Evolutionary conservation across 1,140 invertebrate genomes (phyloP).

Genomic region (Dolichoris vasculosae): DNA sequence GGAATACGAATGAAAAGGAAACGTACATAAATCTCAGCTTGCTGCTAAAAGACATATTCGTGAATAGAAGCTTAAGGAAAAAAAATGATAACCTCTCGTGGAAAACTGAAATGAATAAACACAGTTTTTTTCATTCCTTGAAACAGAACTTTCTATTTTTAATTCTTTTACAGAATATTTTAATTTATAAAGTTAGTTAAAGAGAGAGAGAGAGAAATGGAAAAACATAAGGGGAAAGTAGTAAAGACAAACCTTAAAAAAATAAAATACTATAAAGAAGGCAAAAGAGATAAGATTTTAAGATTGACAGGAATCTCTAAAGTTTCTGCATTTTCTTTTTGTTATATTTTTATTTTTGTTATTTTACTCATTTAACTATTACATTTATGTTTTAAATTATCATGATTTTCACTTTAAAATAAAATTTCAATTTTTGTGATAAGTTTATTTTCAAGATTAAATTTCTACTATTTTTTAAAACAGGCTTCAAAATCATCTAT

Average conservation of each 20-base stretch:
- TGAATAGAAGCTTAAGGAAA: conserved; percentile 14
- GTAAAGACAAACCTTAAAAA: too few relatives aligned
- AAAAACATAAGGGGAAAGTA: background rate
- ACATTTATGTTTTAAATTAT: background rate
- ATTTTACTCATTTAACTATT: background rate
- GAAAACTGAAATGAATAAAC: conserved; percentile 18
- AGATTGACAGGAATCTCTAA: background rate
- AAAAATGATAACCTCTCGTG: conserved; percentile 34
- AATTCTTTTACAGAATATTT: conserved; percentile 31
- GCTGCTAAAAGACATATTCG: background rate
- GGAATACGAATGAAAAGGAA: background rate
- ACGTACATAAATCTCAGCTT: background rate
- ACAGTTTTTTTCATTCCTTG: background rate
- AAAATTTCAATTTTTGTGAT: conserved; percentile 1
- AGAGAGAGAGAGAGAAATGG: background rate
- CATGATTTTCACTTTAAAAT: background rate
- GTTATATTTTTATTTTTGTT: background rate
- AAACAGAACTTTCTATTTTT: conserved; percentile 19
- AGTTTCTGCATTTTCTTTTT: background rate
- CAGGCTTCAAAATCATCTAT: background rate
- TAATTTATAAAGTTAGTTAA: conserved; percentile 18
- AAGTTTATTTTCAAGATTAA: background rate
- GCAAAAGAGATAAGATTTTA: too few relatives aligned
- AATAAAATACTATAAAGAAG: too few relatives aligned
- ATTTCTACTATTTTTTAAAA: conserved; percentile 1